Evolutionary conservation across 92 coral and sea anemone genomes (phyloP), one percentile per base, ranked within the genome.

Genomic region (Micromussa lordhowensis): DNA sequence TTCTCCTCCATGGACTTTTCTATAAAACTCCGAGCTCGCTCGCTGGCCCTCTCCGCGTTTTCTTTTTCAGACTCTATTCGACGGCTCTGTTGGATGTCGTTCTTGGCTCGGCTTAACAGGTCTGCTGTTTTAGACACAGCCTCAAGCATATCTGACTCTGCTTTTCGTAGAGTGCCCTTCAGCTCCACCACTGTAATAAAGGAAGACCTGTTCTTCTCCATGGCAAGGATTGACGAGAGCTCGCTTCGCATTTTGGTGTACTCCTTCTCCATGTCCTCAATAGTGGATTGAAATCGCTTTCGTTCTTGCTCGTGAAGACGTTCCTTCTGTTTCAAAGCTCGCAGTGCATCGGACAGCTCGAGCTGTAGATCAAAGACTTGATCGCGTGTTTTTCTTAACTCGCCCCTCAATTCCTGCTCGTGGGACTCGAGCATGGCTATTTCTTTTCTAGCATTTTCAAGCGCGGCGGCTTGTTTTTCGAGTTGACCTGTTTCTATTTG

Each of bases 381-480:
- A 34, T 94, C 93, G 32, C 94, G 88, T 31, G 92, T 87, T 32
- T 80, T 90, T 59, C 90, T 88, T 15, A 91, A 58, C 79, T 93
- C 96, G 16, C 77, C 83, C 21, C 92, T 79, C 69, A 97, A 81
- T 51, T 93, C 96, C 44, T 93, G 93, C 69, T 87, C 95, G 48
- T 91, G 94, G 22, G 92, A 86, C 51, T 95, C 98, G 34, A 95
- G 85, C 54, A 82, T 85, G 17, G 90, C 88, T 77, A 95, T 89
- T 76, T 95, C 96, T 82, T 93, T 95, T 17, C 89, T 91, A 2
- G 98, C 98, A 59, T 78, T 93, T 31, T 90, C 94, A 9, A 91
- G 85, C 24, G 94, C 70, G 75, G 49, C 30, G 93, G 89, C 26
- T 69, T 92, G 22, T 81, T 88, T 83, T 54, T 88, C 91, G 21